Conservation (phyloP, 2,113 vertebrate genomes). For the Psophia crepitans region DNA sequence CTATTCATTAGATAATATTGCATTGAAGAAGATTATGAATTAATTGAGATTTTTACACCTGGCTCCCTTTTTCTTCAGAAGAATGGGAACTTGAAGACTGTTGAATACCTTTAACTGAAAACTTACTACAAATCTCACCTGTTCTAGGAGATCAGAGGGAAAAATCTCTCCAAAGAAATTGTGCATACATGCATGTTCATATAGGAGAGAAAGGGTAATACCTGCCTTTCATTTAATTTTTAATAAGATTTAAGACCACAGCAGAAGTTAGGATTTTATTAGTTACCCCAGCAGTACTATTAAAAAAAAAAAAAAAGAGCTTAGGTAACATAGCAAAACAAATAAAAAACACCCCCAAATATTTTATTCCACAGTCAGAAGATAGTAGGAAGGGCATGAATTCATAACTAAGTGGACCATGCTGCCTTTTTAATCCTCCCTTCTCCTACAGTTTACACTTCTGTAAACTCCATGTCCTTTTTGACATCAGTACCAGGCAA, state of each 20-base stretch:
- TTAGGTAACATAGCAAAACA: background rate
- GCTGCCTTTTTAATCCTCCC: background rate
- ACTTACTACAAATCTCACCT: background rate
- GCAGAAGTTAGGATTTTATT: background rate
- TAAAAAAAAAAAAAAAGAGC: background rate
- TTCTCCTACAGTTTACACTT: no score
- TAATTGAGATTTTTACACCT: background rate
- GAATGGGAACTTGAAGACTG: background rate
- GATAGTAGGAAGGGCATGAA: background rate
- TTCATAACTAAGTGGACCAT: background rate
- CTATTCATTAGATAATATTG: background rate
- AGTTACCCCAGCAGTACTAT: background rate
- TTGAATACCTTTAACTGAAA: background rate
- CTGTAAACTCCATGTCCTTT: background rate
- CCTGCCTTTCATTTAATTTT: background rate
- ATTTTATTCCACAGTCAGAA: background rate
- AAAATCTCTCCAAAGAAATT: background rate
- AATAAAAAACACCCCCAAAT: background rate
- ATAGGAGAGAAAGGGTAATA: background rate
- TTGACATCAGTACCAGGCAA: background rate
- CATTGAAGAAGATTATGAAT: background rate
- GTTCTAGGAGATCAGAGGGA: background rate
- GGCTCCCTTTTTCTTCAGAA: background rate
- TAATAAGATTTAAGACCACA: background rate
- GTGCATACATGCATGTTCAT: background rate